phyloP scores from a whole-genome alignment of 2,797 vertebrate genomes.

The Phrynocephalus forsythii region DNA sequence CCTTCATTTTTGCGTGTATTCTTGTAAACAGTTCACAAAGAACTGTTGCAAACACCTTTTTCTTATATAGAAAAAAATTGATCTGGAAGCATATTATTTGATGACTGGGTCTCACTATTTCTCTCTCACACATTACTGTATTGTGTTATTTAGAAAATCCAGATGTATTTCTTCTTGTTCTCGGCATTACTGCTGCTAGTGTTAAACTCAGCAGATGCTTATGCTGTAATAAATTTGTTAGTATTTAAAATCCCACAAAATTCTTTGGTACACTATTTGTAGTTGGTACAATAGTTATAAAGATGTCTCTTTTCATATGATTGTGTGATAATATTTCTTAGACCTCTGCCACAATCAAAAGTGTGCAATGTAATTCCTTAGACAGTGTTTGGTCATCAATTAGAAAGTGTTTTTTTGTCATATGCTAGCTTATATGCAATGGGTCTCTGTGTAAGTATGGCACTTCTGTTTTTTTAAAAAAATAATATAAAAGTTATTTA shows the following conservation, averaged over 20 bases:
- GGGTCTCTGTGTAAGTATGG: not conserved
- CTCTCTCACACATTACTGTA: not conserved
- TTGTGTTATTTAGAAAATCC: not conserved
- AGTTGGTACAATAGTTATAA: not conserved
- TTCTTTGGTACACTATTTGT: not conserved
- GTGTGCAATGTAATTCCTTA: not conserved
- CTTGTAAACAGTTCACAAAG: not conserved
- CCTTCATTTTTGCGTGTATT: not conserved
- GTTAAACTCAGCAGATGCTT: not conserved
- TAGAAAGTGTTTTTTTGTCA: not conserved
- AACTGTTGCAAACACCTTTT: not conserved
- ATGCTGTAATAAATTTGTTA: not conserved
- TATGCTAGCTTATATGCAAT: not conserved
- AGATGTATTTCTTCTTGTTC: not conserved
- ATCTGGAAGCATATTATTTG: not conserved
- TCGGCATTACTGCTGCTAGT: not conserved
- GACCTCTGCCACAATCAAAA: not conserved
- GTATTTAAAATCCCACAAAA: not conserved
- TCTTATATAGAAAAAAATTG: not conserved
- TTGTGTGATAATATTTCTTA: not conserved
- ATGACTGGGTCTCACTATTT: not conserved
- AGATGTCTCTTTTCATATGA: not conserved
- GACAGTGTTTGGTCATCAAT: not conserved
- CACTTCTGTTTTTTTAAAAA: not conserved
- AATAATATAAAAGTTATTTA: not conserved